Conservation (phyloP, 2,113 vertebrate genomes). For the Picathartes gymnocephalus region DNA sequence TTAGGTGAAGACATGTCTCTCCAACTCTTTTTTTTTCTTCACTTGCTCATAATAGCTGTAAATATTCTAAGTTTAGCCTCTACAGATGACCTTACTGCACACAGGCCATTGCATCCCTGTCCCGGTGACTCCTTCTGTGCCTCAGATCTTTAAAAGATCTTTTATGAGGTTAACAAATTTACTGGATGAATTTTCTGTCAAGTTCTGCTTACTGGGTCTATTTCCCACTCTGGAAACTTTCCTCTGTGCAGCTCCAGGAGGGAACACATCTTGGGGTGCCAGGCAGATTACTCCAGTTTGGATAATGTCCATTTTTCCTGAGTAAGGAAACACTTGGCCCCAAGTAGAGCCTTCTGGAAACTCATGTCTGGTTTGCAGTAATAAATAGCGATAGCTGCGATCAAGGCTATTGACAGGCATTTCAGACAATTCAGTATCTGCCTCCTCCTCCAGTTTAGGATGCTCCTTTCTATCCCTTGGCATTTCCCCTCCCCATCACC, state of each 20-base stretch:
- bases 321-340: background rate
- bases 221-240: background rate
- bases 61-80: background rate
- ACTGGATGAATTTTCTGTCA: background rate
- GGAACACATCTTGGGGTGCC: accelerated
- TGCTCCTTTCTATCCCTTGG: background rate
- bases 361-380: background rate
- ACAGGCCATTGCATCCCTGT: background rate
- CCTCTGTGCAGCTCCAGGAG: background rate
- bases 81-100: background rate
- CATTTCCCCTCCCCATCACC: background rate
- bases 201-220: background rate
- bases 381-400: background rate
- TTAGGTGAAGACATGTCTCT: background rate
- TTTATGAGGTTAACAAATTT: background rate
- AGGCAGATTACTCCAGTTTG: background rate
- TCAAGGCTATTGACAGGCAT: background rate
- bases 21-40: background rate
- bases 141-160: background rate
- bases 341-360: background rate
- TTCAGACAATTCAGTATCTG: background rate
- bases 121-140: background rate
- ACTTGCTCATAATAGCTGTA: background rate
- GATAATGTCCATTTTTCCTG: background rate
- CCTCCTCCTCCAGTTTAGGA: background rate